These are phyloP conservation scores for Pachycephala philippinensis DNA, from an alignment of 2,113 vertebrate species.

Conservation along the genomic window DNA sequence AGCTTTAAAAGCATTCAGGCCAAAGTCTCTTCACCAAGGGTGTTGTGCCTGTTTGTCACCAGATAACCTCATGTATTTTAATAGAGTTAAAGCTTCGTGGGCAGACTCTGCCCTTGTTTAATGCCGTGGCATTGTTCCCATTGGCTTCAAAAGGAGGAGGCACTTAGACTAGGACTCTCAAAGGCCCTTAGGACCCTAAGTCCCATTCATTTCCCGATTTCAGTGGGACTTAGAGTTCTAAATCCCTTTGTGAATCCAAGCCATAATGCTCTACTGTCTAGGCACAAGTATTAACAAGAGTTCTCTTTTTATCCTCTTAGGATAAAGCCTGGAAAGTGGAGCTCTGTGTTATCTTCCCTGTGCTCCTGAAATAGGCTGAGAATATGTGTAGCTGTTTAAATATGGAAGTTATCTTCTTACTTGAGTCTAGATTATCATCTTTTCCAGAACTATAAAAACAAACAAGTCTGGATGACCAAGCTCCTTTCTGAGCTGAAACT, in stretches of 20 bases:
- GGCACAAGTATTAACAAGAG: constrained; percentile 46
- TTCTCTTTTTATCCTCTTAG: constrained; percentile 59
- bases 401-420: not conserved
- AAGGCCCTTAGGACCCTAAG: constrained; percentile 16
- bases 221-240: constrained; percentile 41
- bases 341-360: constrained; percentile 27
- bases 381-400: constrained; percentile 31
- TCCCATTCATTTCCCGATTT: constrained; percentile 59
- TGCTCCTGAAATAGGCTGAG: constrained; percentile 43
- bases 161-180: not conserved
- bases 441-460: not conserved
- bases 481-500: not conserved
- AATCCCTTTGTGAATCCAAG: constrained; percentile 58
- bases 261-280: constrained; percentile 46
- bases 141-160: constrained; percentile 31
- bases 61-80: constrained; percentile 18
- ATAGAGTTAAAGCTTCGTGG: not conserved
- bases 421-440: not conserved
- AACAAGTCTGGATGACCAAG: not conserved
- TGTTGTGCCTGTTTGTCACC: constrained; percentile 24
- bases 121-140: constrained; percentile 31
- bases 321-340: constrained; percentile 49
- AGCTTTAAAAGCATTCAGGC: not conserved
- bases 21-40: not conserved
- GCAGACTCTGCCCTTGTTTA: constrained; percentile 8